Percentiles rank a stretch among this genome's conserved stretches.
Evolutionary conservation across 2,888 invertebrate species (phyloP).

Genomic region (Oeneis ivallda): DNA sequence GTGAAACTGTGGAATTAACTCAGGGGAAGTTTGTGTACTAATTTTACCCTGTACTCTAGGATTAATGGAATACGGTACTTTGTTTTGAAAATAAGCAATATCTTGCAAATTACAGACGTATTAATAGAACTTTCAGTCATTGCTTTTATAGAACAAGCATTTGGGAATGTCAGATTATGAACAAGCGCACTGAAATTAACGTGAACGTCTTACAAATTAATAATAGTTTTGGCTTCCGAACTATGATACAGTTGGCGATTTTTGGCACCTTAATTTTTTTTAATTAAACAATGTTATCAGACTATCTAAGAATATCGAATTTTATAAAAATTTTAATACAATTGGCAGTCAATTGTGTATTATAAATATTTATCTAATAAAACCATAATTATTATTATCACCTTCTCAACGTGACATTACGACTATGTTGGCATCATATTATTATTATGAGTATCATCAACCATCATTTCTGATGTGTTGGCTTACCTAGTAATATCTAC

Average conservation of each 20-base stretch:
- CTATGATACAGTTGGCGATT: constrained; percentile 52
- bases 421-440: constrained; percentile 62
- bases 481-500: constrained; percentile 71
- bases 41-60: constrained; percentile 81
- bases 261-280: constrained; percentile 75
- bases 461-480: constrained; percentile 54
- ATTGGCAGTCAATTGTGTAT: constrained; percentile 80
- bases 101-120: constrained; percentile 28
- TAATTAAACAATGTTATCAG: constrained; percentile 70
- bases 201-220: constrained; percentile 51
- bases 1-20: constrained; percentile 75
- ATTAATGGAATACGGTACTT: constrained; percentile 64
- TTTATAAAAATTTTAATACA: constrained; percentile 75
- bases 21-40: constrained; percentile 73
- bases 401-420: constrained; percentile 61
- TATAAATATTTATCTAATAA: constrained; percentile 66
- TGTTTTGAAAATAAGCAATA: constrained; percentile 33
- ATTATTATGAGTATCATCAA: constrained; percentile 55
- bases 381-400: constrained; percentile 61
- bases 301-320: constrained; percentile 76
- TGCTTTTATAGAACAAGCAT: constrained; percentile 68
- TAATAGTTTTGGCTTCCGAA: constrained; percentile 51
- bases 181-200: constrained; percentile 46
- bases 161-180: constrained; percentile 56
- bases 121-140: constrained; percentile 65